Base-by-base conservation (phyloP, 1,140 invertebrate species). In the Polypedilum vanderplanki region DNA sequence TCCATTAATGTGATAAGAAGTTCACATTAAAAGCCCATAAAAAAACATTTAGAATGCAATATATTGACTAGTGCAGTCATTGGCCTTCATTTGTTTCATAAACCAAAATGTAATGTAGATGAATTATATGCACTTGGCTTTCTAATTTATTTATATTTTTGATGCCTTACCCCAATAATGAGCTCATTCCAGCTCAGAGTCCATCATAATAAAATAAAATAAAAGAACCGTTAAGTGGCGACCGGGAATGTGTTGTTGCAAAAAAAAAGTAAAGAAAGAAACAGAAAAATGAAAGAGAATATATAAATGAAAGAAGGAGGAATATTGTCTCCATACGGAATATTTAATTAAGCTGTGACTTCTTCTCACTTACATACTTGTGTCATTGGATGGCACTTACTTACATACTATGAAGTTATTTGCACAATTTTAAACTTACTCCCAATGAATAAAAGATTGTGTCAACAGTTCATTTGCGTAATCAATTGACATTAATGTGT, bases 121-220 rank as follows among this genome's bases (percentile, higher is more conserved):
- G 46, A 12, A 57, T 57, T 57, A n/a, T 57, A 12, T 57, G 10
- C 46, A 12, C n/a, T 57, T 57, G 46, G 46, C 46, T 57, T 57
- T 57, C 46, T 57, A 57, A 57, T 57, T 57, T 33, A 3, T n/a
- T n/a, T n/a, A n/a, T n/a, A n/a, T n/a, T n/a, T n/a, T n/a, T n/a
- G n/a, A n/a, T 33, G 24, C 24, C 24, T 33, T 33, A 33, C 46
- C 12, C 46, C 46, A 57, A 57, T 15, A 57, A 12, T 57, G 46
- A 12, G 46, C 46, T n/a, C 46, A 57, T n/a, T n/a, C 15, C 12
- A 57, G 12, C n/a, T n/a, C 46, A 57, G 46, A 57, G 46, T 57
- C 46, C 46, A 57, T 57, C 46, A 57, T 57, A 57, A 57, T n/a
- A 57, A n/a, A 57, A n/a, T n/a, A n/a, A n/a, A n/a, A n/a, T 15